These are phyloP conservation scores for Andrena fulva DNA, from an alignment of 2,888 invertebrate species.

Conservation along the genomic window DNA sequence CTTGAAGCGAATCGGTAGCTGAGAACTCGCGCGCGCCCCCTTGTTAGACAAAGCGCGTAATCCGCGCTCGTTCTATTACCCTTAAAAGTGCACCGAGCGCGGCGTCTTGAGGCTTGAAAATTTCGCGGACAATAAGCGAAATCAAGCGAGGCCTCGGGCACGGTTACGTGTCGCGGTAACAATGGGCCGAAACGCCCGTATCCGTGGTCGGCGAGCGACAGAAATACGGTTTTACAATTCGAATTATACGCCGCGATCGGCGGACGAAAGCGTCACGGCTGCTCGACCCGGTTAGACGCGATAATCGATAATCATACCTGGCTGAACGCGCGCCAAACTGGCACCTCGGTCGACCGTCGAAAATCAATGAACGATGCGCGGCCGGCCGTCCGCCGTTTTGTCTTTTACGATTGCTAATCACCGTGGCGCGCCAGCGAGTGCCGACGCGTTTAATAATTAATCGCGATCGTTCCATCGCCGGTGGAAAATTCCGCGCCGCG, in stretches of 20 bases:
- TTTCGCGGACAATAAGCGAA: not conserved
- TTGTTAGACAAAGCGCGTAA: no score
- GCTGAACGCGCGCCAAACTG: conserved; percentile 55
- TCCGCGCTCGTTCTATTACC: no score
- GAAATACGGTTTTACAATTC: conserved; percentile 49
- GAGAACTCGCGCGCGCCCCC: no score
- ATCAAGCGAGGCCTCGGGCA: conserved; percentile 7
- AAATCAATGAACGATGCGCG: conserved; percentile 59
- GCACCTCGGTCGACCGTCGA: conserved; percentile 54
- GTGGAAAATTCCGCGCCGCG: conserved; percentile 43
- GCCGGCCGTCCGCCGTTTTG: conserved; percentile 25
- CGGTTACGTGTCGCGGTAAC: not conserved
- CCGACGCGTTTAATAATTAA: conserved; percentile 57
- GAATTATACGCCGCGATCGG: conserved; percentile 54
- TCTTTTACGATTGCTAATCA: conserved; percentile 57
- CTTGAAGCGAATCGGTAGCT: no score
- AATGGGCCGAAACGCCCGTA: conserved; percentile 12
- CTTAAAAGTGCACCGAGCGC: no score
- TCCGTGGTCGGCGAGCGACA: conserved; percentile 17
- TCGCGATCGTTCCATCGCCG: conserved; percentile 29
- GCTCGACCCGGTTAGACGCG: conserved; percentile 61
- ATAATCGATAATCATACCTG: conserved; percentile 65
- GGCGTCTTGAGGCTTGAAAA: not conserved
- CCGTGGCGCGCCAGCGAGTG: conserved; percentile 23
- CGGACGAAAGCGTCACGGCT: conserved; percentile 56